A percentile compares a stretch with the other conserved stretches of the same genome.
phyloP scores from a whole-genome alignment of 2,113 vertebrate genomes.

The Chelonoidis abingdonii region DNA sequence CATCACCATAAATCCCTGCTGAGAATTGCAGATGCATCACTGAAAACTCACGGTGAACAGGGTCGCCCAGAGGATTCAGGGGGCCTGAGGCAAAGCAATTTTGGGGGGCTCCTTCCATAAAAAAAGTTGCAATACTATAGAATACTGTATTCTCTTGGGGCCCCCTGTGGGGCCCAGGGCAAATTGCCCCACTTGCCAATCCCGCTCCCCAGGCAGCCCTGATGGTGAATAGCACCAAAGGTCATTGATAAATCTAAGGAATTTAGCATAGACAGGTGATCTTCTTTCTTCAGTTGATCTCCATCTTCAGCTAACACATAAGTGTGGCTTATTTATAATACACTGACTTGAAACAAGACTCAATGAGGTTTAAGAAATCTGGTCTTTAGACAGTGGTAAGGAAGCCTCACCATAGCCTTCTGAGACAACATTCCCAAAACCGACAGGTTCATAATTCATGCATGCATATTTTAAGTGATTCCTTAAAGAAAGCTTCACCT shows the following conservation, averaged over 20 bases:
- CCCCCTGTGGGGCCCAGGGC: too few species aligned
- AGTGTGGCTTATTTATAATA: background rate
- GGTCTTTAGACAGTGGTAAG: background rate
- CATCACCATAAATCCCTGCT: background rate
- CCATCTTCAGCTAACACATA: background rate
- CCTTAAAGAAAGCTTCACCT: background rate
- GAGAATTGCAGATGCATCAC: background rate
- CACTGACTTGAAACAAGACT: background rate
- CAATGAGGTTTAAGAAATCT: background rate
- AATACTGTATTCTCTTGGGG: too few species aligned
- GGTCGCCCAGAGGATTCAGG: too few species aligned
- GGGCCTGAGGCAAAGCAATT: too few species aligned
- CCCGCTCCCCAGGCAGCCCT: too few species aligned
- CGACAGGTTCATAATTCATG: background rate
- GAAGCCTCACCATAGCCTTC: background rate
- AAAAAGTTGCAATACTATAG: too few species aligned
- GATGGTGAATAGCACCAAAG: background rate
- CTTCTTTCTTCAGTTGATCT: background rate
- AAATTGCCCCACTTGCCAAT: too few species aligned
- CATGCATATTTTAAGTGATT: background rate
- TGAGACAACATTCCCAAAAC: background rate
- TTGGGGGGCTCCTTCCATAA: too few species aligned
- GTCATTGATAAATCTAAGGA: fast-evolving
- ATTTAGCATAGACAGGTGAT: background rate
- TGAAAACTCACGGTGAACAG: background rate